Evolutionary conservation across 2,797 vertebrate genomes (phyloP), one percentile per base, ranked within the genome.

Genomic region (Siniperca undulata): DNA sequence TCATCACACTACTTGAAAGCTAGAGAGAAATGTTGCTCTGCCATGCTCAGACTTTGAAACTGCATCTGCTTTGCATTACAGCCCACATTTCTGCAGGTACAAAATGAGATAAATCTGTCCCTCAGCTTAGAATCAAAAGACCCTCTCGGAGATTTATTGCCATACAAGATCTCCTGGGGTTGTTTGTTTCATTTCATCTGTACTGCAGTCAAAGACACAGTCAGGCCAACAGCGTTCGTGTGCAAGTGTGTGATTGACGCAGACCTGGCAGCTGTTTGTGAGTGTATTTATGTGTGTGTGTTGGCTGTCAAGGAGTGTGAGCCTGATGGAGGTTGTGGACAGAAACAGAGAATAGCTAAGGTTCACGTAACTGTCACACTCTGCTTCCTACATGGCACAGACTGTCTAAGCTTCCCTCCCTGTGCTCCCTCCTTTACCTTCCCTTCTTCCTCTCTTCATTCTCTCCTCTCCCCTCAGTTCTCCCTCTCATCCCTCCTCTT

Each of bases 161-260:
- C n/a, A 22, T 62, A 86, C 81, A 55, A 59, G 71, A 83, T 88
- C 89, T 85, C 88, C 84, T 13, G 83, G 75, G 89, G 85, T 85
- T 92, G 86, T 92, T 91, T 89, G 88, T 88, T 92, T 91, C 86
- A 91, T 92, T 93, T 89, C 71, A 88, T 87, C 85, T 86, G 77
- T 70, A 53, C 84, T 24, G 79, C 82, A 84, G 86, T 86, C 82
- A 85, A 85, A 92, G 77, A 83, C 77, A 64, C 77, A 66, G 80
- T 72, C 80, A 52, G 74, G 86, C 86, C 91, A 90, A 71, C 58
- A 56, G 68, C 14, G 30, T n/a, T 70, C 79, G 24, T 81, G 48
- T 74, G 59, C 56, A 66, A 36, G 17, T 72, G 74, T 38, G 38
- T 60, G 81, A 75, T 68, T 82, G 70, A 75, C 52, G 52, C 42